These are phyloP conservation scores for Cerastis rubricosa DNA, from an alignment of 2,888 invertebrate species.

Conservation along the genomic window DNA sequence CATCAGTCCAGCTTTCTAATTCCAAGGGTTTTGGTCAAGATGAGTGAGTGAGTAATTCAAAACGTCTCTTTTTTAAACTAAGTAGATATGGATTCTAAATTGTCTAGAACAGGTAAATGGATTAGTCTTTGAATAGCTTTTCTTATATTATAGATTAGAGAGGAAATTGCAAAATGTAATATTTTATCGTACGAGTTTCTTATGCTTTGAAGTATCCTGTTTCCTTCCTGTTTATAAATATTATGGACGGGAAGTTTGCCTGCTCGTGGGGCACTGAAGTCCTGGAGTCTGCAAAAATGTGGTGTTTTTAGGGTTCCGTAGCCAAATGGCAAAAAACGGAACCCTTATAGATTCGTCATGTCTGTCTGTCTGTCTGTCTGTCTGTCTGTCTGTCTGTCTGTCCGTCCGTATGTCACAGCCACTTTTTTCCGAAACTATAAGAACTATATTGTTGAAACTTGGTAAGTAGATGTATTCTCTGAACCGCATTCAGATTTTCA, in stretches of 20 bases:
- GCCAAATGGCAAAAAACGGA: too few relatives aligned
- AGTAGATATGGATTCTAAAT: neutral
- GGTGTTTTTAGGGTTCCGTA: too few relatives aligned
- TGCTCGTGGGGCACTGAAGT: neutral
- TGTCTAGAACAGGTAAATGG: neutral
- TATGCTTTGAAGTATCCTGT: constrained; percentile 14
- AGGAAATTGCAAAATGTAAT: constrained; percentile 22
- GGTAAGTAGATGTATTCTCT: too few relatives aligned
- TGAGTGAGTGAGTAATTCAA: neutral
- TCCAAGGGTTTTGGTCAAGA: neutral
- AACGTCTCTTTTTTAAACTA: neutral
- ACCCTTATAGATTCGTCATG: too few relatives aligned
- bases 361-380: too few relatives aligned
- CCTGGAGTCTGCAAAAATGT: neutral
- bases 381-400: too few relatives aligned
- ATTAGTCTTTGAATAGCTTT: constrained; percentile 1
- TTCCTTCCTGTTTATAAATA: constrained; percentile 22
- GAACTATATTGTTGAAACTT: too few relatives aligned
- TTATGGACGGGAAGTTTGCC: neutral
- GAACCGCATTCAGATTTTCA: too few relatives aligned
- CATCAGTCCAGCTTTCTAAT: too few relatives aligned
- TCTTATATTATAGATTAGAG: neutral
- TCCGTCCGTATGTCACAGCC: too few relatives aligned
- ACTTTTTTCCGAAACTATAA: too few relatives aligned
- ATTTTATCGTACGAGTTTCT: neutral